Base-by-base conservation (phyloP, 1,140 invertebrate genomes). In the Zaprionus gabonicus region DNA sequence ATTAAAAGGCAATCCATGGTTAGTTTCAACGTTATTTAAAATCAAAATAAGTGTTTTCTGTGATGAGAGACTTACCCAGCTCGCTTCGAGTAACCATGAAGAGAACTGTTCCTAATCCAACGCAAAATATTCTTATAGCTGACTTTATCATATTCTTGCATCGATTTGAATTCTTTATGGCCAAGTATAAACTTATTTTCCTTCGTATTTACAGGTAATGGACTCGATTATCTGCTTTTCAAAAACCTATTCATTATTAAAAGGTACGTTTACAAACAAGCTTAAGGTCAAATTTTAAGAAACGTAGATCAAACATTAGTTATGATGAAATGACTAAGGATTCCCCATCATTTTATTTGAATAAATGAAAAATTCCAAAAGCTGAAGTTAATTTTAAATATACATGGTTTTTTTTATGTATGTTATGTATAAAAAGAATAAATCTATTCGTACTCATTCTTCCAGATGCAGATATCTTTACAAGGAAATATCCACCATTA, bases 1-100 rank as follows among this genome's bases (percentile, higher is more conserved):
- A 4, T 5, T 38, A 1, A 1, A 38, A 38, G 1, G 3, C 36
- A 38, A 38, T 15, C 36, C 2, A 20, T 17, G 41, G n/a, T 46
- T 17, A 46, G 41, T 46, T 46, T 41, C 15, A 34, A 28, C 1
- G 28, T 34, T 0, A 34, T 34, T 10, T 34, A 3, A 34, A 0
- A 34, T 10, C 3, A 1, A 10, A 34, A 34, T 10, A 10, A 34
- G 9, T 34, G 31, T 20, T 20, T 28, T 4, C 12, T 55, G 34
- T 86, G 82, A 86, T 83, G 83, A 86, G 67, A 84, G 73, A 72
- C 56, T 78, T 78, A 90, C 85, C 83, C 85, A 90, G 85, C 85
- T 90, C 83, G 83, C 87, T 91, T 91, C 62, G 87, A 91, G 63
- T 9, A 38, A 44, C 57, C 53, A 58, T 91, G 87, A 88, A 88